A percentile compares a stretch with the other conserved stretches of the same genome.
phyloP scores from a whole-genome alignment of 2,113 vertebrate species.

The Lipotes vexillifer region DNA sequence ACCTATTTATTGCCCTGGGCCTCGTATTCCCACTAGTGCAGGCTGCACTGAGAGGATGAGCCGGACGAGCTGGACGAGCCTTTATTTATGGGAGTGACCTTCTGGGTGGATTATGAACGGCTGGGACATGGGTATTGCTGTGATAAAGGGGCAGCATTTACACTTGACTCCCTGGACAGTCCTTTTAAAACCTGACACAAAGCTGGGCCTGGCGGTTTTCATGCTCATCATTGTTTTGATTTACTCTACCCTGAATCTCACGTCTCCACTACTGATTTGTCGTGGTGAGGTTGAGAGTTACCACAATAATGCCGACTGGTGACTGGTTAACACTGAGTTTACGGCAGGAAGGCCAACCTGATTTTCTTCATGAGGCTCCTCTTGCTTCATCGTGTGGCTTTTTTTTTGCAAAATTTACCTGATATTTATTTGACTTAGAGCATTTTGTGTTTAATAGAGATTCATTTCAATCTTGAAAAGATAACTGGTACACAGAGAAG shows the following conservation, averaged over 20 bases:
- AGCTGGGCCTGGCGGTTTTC: background rate
- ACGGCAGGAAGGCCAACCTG: background rate
- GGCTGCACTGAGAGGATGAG: background rate
- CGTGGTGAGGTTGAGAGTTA: background rate
- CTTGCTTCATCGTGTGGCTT: background rate
- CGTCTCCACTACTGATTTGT: background rate
- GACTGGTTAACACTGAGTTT: fast-evolving
- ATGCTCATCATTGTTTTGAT: background rate
- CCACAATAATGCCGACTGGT: background rate
- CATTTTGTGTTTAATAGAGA: background rate
- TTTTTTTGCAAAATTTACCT: background rate
- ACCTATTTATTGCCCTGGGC: background rate
- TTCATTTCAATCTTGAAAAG: background rate
- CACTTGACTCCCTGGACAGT: background rate
- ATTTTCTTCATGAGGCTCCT: background rate
- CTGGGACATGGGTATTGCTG: background rate
- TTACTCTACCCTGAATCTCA: background rate
- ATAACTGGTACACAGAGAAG: background rate
- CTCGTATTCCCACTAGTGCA: background rate
- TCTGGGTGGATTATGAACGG: background rate
- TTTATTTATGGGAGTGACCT: constrained; percentile 21
- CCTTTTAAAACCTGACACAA: background rate
- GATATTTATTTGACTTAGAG: background rate
- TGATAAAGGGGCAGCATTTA: background rate
- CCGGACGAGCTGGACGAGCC: background rate